phyloP scores from a whole-genome alignment of 2,113 vertebrate species.

The Seriola quinqueradiata region DNA sequence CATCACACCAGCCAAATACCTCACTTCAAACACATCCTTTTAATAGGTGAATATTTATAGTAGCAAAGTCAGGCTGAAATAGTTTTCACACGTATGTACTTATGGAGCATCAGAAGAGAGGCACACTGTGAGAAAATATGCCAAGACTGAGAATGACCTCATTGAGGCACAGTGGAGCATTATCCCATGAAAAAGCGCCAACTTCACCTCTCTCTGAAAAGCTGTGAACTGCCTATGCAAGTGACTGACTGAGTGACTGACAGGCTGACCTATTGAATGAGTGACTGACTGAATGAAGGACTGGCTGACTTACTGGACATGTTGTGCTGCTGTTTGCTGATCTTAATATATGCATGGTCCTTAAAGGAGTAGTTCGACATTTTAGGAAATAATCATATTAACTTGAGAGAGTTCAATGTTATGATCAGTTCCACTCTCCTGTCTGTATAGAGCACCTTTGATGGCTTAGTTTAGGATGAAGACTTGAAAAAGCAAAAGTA shows the following conservation, averaged over 20 bases:
- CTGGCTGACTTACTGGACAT: constrained; percentile 13
- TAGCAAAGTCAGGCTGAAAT: not conserved
- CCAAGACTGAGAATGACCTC: constrained; percentile 34
- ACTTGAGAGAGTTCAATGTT: too few relatives aligned
- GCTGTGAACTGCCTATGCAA: not conserved
- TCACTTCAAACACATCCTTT: constrained; percentile 39
- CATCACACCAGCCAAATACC: constrained; percentile 16
- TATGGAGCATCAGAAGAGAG: not conserved
- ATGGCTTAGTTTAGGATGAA: too few relatives aligned
- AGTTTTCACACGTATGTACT: constrained; percentile 12
- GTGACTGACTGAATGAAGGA: not conserved
- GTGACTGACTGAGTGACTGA: constrained; percentile 12
- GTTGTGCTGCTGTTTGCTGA: not conserved
- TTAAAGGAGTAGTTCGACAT: not conserved
- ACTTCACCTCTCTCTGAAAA: constrained; percentile 33
- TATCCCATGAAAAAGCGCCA: constrained; percentile 34
- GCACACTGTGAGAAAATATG: constrained; percentile 38
- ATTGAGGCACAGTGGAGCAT: constrained; percentile 12
- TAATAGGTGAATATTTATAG: constrained; percentile 34
- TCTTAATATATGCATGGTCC: not conserved
- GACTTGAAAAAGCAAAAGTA: too few relatives aligned
- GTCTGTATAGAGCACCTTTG: too few relatives aligned
- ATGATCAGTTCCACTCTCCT: too few relatives aligned
- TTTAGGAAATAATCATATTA: too few relatives aligned
- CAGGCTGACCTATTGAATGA: constrained; percentile 21